A percentile compares a stretch with the other conserved stretches of the same genome.
Conservation (phyloP, 2,797 vertebrate genomes). For the Streptopelia turtur region DNA sequence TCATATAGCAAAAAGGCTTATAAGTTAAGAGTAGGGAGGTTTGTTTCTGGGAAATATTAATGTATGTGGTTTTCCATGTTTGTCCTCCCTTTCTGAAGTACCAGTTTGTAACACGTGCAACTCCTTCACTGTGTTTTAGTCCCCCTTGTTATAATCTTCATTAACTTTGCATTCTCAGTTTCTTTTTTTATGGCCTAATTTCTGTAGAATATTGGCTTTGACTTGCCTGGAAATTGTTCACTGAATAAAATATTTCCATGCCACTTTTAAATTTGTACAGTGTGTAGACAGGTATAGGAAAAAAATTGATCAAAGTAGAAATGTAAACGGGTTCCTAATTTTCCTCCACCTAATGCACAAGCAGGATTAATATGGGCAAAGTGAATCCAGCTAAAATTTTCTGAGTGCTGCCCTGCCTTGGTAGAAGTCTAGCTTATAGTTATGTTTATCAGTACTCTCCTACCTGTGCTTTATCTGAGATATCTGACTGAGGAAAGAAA, state of each 20-base stretch:
- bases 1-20: background rate
- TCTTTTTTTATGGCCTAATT: background rate
- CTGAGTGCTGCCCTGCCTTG: background rate
- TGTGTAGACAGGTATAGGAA: background rate
- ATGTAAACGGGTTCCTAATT: background rate
- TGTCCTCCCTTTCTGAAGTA: background rate
- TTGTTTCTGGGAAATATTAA: background rate
- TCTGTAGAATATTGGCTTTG: background rate
- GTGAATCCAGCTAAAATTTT: background rate
- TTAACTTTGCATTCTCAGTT: background rate
- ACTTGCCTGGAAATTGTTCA: background rate
- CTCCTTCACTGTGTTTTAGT: background rate
- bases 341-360: background rate
- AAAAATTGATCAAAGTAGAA: background rate
- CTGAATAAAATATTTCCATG: background rate
- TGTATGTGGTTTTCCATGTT: rapidly evolving
- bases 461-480: background rate
- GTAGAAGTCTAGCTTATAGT: background rate
- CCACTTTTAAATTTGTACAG: background rate
- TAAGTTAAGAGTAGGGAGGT: background rate
- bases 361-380: background rate
- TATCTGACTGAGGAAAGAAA: background rate
- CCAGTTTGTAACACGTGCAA: background rate
- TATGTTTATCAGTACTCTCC: background rate
- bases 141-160: background rate